phyloP scores from a whole-genome alignment of 2,797 vertebrate species.

The Antrozous pallidus region DNA sequence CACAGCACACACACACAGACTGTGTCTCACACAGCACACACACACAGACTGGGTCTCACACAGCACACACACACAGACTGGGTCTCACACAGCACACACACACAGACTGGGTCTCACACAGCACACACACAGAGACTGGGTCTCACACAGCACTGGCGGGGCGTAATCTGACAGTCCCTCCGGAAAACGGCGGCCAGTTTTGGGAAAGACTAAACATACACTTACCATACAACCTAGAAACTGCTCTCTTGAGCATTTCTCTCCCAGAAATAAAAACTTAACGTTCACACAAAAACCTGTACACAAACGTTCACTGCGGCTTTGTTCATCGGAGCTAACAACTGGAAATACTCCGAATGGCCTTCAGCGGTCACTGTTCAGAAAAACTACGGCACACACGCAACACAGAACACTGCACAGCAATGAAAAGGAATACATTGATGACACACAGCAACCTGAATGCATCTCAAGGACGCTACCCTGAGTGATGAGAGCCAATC shows the following conservation, averaged over 20 bases:
- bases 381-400: not conserved
- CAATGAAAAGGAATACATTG: not conserved
- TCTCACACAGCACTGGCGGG: not conserved
- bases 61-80: not conserved
- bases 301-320: not conserved
- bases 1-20: not conserved
- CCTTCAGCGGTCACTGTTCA: not conserved
- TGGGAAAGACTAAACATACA: not conserved
- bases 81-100: not conserved
- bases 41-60: not conserved
- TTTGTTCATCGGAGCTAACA: not conserved
- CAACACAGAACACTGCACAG: not conserved
- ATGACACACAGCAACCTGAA: not conserved
- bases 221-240: not conserved
- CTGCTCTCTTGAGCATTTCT: not conserved
- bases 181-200: not conserved
- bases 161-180: not conserved
- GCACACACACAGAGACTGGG: not conserved
- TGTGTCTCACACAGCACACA: not conserved
- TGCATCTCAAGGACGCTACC: not conserved
- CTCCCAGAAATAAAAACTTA: slow-evolving; percentile 2
- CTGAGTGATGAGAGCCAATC: not conserved
- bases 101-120: not conserved
- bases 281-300: not conserved
- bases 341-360: not conserved